Conservation (phyloP, 2,797 vertebrate species). For the Molothrus aeneus region DNA sequence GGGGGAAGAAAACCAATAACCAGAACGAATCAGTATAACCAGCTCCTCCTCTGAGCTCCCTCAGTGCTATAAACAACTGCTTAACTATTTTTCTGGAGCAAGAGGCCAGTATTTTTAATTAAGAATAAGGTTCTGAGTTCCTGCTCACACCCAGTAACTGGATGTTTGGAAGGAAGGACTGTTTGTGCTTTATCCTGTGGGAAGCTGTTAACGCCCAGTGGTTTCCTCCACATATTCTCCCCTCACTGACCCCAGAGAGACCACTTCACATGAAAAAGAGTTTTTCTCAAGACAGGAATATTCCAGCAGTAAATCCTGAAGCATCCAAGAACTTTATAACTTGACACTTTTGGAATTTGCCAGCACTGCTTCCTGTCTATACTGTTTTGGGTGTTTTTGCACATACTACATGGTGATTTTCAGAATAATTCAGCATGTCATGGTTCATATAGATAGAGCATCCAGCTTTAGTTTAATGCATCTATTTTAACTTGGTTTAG, state of each 20-base stretch:
- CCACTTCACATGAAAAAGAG: not conserved
- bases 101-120: not conserved
- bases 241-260: not conserved
- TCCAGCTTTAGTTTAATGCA: not conserved
- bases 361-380: not conserved
- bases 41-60: not conserved
- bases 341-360: not conserved
- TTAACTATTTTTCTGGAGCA: constrained; percentile 16
- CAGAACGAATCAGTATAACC: not conserved
- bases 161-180: not conserved
- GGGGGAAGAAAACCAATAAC: not conserved
- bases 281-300: not conserved
- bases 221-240: not conserved
- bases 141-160: not conserved
- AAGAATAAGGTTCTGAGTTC: not conserved
- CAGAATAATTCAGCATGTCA: not conserved
- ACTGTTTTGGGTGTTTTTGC: fast-evolving
- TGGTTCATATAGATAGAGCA: not conserved
- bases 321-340: not conserved
- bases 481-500: not conserved
- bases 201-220: constrained; percentile 37
- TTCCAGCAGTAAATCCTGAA: not conserved
- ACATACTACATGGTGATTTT: not conserved
- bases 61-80: not conserved
- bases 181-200: constrained; percentile 6